Conservation (phyloP, 2,113 vertebrate genomes). For the Cygnus atratus region DNA sequence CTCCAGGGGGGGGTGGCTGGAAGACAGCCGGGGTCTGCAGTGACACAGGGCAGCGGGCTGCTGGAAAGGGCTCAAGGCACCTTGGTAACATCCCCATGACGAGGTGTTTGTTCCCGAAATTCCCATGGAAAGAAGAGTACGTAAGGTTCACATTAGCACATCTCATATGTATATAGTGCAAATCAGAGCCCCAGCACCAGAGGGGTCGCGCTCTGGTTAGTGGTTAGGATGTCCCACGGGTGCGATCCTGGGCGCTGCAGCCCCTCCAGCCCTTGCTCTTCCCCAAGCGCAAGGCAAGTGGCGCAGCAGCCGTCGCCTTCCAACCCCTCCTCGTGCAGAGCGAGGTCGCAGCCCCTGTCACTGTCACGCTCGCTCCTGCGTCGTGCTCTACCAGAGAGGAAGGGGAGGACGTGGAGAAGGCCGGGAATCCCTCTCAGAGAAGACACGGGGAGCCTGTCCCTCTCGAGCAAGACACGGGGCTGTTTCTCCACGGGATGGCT, state of each 20-base stretch:
- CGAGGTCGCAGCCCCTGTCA: fast-evolving
- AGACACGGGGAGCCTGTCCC: neutral
- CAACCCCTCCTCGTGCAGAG: neutral
- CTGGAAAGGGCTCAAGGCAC: neutral
- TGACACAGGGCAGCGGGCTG: neutral
- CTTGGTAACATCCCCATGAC: fast-evolving
- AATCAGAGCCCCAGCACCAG: conserved; percentile 22
- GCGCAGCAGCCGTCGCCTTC: neutral
- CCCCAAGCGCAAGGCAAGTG: fast-evolving
- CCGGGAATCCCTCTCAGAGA: fast-evolving
- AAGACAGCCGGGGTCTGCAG: neutral
- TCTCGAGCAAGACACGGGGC: neutral
- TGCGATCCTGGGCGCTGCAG: neutral
- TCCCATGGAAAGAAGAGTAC: neutral
- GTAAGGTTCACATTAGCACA: neutral
- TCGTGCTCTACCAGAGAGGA: fast-evolving
- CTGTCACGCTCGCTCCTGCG: fast-evolving
- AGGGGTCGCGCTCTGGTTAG: neutral
- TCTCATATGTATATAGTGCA: conserved; percentile 53
- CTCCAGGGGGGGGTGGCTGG: neutral
- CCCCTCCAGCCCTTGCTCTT: neutral
- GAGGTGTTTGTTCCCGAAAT: neutral
- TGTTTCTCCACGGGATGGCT: neutral
- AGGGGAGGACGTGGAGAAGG: neutral
- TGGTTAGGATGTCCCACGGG: neutral